Percentiles rank a stretch among this genome's conserved stretches.
These are phyloP conservation scores for Lithophane leautieri DNA, from an alignment of 2,888 invertebrate genomes.

Conservation along the genomic window DNA sequence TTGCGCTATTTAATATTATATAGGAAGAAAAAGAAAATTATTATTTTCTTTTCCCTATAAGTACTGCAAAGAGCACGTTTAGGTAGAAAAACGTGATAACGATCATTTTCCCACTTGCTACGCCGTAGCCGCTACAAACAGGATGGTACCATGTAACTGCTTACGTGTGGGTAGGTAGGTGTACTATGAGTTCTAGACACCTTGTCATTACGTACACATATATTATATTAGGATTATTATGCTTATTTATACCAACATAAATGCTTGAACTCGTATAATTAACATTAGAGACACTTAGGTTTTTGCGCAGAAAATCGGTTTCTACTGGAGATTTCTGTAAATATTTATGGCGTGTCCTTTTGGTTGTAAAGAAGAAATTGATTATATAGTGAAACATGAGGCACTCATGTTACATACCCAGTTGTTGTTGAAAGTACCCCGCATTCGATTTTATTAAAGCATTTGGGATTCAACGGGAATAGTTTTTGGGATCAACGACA, in stretches of 20 bases:
- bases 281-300: slow-evolving; percentile 2
- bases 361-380: background rate
- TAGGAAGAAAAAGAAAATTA: background rate
- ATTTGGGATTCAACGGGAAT: too few relatives aligned
- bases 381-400: background rate
- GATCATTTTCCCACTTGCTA: slow-evolving; percentile 33
- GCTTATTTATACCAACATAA: slow-evolving; percentile 27
- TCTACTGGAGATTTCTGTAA: slow-evolving; percentile 15
- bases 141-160: slow-evolving; percentile 8
- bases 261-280: slow-evolving; percentile 1
- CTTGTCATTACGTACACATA: slow-evolving; percentile 29
- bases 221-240: slow-evolving; percentile 7
- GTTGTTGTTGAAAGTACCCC: too few relatives aligned
- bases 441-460: too few relatives aligned
- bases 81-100: slow-evolving; percentile 4
- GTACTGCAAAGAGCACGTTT: background rate
- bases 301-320: slow-evolving; percentile 2
- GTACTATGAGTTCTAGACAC: background rate
- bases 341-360: background rate
- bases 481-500: too few relatives aligned
- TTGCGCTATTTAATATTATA: too few relatives aligned
- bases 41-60: background rate
- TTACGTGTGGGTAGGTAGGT: background rate
- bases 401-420: background rate
- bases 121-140: slow-evolving; percentile 37